Evolutionary conservation across 2,888 invertebrate genomes (phyloP).

Genomic region (Dasysyrphus tricinctus): DNA sequence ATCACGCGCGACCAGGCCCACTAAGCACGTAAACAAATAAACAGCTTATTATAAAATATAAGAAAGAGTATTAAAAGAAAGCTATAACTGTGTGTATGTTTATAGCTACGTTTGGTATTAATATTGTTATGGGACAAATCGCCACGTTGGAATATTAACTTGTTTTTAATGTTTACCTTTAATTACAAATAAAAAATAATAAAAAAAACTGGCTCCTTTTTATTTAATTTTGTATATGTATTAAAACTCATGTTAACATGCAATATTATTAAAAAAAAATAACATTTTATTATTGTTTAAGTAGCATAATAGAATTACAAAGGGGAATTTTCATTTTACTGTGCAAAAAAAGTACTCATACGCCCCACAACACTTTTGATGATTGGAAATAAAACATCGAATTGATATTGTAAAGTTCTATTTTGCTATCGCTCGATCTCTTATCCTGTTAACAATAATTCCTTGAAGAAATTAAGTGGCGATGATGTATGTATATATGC

Average conservation of each 20-base stretch:
- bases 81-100: background rate
- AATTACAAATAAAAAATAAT: background rate
- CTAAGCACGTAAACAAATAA: conserved; percentile 50
- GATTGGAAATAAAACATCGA: no score
- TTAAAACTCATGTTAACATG: background rate
- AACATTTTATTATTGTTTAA: background rate
- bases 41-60: conserved; percentile 7
- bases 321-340: background rate
- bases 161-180: background rate
- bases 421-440: no score
- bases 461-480: no score
- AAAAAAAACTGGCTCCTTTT: background rate
- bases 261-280: background rate
- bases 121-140: conserved; percentile 14
- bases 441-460: no score
- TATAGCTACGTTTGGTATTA: background rate
- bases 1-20: conserved; percentile 18
- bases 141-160: conserved; percentile 20
- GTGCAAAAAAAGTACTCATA: no score
- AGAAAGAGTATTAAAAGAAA: background rate
- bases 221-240: background rate
- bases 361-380: no score
- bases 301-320: background rate
- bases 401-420: no score
- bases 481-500: no score